phyloP scores from a whole-genome alignment of 2,888 invertebrate species.

The Drosophila kanekoi region DNA sequence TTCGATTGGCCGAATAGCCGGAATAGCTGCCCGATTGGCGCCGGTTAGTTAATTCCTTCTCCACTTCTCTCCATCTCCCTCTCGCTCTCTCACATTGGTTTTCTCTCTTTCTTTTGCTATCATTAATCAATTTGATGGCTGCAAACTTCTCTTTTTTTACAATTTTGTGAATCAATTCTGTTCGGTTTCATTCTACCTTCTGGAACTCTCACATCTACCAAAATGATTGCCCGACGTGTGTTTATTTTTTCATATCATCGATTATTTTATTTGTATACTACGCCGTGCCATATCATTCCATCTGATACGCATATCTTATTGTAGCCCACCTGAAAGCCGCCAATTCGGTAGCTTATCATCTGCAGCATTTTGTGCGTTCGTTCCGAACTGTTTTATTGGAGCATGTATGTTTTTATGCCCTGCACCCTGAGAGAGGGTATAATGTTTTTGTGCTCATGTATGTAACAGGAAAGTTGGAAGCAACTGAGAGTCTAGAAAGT shows the following conservation, averaged over 20 bases:
- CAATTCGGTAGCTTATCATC: constrained; percentile 60
- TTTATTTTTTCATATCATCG: constrained; percentile 46
- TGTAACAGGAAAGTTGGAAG: no score
- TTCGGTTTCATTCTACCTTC: constrained; percentile 21
- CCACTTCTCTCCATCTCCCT: constrained; percentile 1
- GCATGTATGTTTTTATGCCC: constrained; percentile 6
- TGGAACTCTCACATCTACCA: constrained; percentile 3
- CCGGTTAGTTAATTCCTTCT: constrained; percentile 21
- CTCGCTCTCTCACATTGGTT: not conserved
- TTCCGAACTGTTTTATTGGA: constrained; percentile 19
- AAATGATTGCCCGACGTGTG: constrained; percentile 9
- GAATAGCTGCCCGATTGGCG: constrained; percentile 44
- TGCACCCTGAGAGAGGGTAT: no score
- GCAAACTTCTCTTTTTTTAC: constrained; percentile 31
- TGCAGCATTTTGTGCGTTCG: constrained; percentile 20
- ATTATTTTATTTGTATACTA: constrained; percentile 49
- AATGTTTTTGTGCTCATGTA: no score
- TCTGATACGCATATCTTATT: constrained; percentile 43
- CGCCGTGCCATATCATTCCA: constrained; percentile 26
- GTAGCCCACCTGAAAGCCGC: constrained; percentile 25
- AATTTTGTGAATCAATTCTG: constrained; percentile 52
- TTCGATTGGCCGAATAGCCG: constrained; percentile 41
- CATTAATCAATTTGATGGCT: constrained; percentile 69
- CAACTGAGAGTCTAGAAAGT: no score
- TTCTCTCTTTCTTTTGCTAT: constrained; percentile 13